Conservation (phyloP, 2,888 invertebrate genomes). For the Chrysomela aeneicollis region DNA sequence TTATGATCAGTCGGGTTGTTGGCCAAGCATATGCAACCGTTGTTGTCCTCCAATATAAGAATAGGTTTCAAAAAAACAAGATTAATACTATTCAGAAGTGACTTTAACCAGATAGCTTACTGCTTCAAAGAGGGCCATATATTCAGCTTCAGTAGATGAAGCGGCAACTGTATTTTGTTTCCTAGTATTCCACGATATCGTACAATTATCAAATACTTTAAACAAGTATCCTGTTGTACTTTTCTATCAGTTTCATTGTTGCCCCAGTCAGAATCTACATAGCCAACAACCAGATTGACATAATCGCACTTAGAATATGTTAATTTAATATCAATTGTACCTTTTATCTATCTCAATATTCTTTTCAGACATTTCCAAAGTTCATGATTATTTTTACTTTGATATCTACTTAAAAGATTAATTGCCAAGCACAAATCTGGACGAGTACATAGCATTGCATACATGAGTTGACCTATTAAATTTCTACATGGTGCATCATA, state of each 20-base stretch:
- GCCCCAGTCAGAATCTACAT: slow-evolving; percentile 30
- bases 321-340: slow-evolving; percentile 22
- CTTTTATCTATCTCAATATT: slow-evolving; percentile 46
- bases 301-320: slow-evolving; percentile 14
- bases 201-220: slow-evolving; percentile 23
- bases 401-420: too few relatives aligned
- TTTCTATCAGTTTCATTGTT: slow-evolving; percentile 19
- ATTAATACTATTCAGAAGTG: slow-evolving; percentile 43
- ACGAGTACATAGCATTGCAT: slow-evolving; percentile 38
- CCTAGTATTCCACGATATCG: slow-evolving; percentile 24
- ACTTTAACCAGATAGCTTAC: slow-evolving; percentile 49
- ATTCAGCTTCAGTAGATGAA: slow-evolving; percentile 5
- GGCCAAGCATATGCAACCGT: slow-evolving; percentile 48
- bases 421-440: slow-evolving; percentile 45
- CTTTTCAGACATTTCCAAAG: slow-evolving; percentile 45
- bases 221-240: slow-evolving; percentile 29
- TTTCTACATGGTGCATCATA: slow-evolving; percentile 36
- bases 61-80: slow-evolving; percentile 36
- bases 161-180: too few relatives aligned
- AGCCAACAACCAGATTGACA: slow-evolving; percentile 13
- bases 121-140: slow-evolving; percentile 43
- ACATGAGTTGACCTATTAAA: too few relatives aligned
- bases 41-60: slow-evolving; percentile 47
- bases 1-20: slow-evolving; percentile 41
- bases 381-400: slow-evolving; percentile 44